phyloP scores from a whole-genome alignment of 2,797 vertebrate species.

The Eutrigla gurnardus region DNA sequence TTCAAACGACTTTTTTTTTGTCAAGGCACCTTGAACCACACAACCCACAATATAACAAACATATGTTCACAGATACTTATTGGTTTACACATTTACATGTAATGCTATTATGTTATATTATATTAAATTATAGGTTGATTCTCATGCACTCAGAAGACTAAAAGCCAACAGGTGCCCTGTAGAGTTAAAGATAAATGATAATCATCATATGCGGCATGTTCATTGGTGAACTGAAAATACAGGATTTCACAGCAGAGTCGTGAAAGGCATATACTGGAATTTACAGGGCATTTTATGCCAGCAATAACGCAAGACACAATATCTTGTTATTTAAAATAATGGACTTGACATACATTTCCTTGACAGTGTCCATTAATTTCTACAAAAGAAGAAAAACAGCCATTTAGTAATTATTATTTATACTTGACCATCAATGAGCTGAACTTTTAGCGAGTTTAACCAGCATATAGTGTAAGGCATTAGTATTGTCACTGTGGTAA shows the following conservation, averaged over 20 bases:
- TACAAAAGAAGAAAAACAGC: neutral
- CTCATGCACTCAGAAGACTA: neutral
- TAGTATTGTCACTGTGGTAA: constrained; percentile 9
- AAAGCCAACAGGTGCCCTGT: neutral
- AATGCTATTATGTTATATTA: neutral
- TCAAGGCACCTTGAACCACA: no score
- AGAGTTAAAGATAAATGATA: neutral
- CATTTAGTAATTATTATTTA: neutral
- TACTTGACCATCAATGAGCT: neutral
- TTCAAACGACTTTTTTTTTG: neutral
- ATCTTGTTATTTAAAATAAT: neutral
- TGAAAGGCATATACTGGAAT: no score
- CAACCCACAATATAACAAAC: neutral
- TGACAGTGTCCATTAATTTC: neutral
- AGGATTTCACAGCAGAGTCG: no score
- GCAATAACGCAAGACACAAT: neutral
- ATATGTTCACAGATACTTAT: neutral
- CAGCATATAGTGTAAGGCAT: neutral
- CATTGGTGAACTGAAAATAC: no score
- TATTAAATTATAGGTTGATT: neutral
- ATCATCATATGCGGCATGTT: no score
- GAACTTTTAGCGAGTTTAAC: constrained; percentile 13
- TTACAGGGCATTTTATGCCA: neutral
- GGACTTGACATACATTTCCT: neutral
- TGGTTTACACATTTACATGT: neutral